Base-by-base conservation (phyloP, 1,140 invertebrate genomes). In the Calliphora vicina region DNA sequence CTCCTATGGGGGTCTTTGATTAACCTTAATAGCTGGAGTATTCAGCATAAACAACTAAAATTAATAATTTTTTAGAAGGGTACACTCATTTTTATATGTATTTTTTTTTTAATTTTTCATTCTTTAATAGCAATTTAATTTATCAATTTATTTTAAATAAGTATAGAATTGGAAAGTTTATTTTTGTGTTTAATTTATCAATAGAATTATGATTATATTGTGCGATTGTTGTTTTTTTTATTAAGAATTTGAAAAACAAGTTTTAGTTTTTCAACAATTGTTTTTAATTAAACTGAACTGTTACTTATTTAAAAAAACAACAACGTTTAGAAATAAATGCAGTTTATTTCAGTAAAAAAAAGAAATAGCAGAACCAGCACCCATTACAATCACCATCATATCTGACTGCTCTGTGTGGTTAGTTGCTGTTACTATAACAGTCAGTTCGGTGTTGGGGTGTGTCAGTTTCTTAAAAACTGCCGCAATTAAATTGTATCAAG, bases 251-350 rank as follows among this genome's bases (percentile, higher is more conserved):
- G 4, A 78, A 78, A 78, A 78, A 78, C 74, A 12, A 45, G 74
- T 78, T 78, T 42, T 25, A 20, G 15, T 78, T 78, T 17, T 25
- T 5, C 10, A 67, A 23, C 74, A 78, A 78, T 78, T 78, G 35
- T 78, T 78, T 78, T 78, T 43, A 43, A 43, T 78, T 78, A 23
- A 78, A 78, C n/a, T 78, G 35, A 43, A 78, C 35, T 78, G 73
- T 1, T 26, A 35, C 2, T 76, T 4, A 4, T 20, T 6, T 42
- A 42, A 15, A n/a, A n/a, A n/a, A n/a, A n/a, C n/a, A 35, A 26
- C 27, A 76, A 76, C 73, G 20, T n/a, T 57, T 57, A 67, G 20
- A 20, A 20, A 67, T 23, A 67, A 67, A 67, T 67, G 61, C 20
- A 67, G 23, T 78, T 78, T 10, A n/a, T n/a, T n/a, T n/a, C n/a